Conservation (phyloP, 1,140 invertebrate genomes). For the Panonychus citri region DNA sequence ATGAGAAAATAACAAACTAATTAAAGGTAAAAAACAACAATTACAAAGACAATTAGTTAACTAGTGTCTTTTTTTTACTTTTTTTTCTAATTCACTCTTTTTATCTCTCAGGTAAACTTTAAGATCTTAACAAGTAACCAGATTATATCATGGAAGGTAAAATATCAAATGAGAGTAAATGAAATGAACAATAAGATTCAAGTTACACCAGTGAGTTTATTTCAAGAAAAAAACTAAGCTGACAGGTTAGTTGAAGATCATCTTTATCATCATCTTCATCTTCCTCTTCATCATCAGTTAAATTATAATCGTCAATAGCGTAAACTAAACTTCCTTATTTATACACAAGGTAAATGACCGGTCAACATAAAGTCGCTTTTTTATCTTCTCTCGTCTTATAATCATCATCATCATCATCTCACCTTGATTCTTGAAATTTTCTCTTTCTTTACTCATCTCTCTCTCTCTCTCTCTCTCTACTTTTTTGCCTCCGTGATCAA, state of each 20-base stretch:
- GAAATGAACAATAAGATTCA: neutral
- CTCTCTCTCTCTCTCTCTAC: neutral
- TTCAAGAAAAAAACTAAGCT: neutral
- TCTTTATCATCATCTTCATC: neutral
- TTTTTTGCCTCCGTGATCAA: neutral
- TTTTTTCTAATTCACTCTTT: neutral
- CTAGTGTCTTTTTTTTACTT: too few relatives aligned
- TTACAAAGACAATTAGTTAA: too few relatives aligned
- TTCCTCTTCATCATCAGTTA: neutral
- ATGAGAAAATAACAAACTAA: too few relatives aligned
- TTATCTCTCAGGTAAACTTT: neutral
- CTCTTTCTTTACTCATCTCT: neutral
- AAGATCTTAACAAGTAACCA: neutral
- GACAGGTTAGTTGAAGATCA: neutral
- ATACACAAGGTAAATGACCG: neutral
- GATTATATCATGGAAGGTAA: neutral
- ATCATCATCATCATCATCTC: neutral
- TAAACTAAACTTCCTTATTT: neutral
- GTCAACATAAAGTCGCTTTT: neutral
- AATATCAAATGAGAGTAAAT: neutral
- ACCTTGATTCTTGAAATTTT: neutral
- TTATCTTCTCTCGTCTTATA: neutral
- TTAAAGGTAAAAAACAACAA: too few relatives aligned
- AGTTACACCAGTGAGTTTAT: too few relatives aligned
- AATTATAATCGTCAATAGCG: neutral